Conservation (phyloP, 2,113 vertebrate genomes). For the Apteryx owenii region DNA sequence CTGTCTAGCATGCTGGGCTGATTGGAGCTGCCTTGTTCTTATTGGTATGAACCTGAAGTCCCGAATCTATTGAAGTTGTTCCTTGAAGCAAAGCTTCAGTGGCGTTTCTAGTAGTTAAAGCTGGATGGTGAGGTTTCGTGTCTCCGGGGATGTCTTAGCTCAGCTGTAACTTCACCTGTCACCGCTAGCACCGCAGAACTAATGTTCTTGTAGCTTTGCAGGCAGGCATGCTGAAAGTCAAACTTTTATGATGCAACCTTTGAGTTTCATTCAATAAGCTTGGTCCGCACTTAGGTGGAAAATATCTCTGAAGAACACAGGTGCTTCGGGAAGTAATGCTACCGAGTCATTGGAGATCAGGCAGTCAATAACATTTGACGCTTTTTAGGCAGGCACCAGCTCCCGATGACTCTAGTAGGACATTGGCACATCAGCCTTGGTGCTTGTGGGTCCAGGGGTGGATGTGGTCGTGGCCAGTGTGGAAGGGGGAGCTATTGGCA, state of each 20-base stretch:
- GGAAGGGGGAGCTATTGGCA: neutral
- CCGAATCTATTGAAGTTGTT: rapidly evolving
- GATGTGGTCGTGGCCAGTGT: neutral
- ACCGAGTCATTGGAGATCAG: rapidly evolving
- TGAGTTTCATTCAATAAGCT: rapidly evolving
- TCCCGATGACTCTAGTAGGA: neutral
- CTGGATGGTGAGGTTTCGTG: neutral
- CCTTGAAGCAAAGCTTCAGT: rapidly evolving
- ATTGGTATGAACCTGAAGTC: neutral
- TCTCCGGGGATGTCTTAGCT: neutral
- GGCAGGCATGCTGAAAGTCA: neutral
- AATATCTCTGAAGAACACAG: neutral
- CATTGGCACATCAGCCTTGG: rapidly evolving
- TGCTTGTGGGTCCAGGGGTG: neutral
- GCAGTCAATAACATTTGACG: rapidly evolving
- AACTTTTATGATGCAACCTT: neutral
- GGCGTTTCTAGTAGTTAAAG: neutral
- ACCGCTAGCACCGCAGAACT: neutral
- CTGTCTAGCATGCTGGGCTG: rapidly evolving
- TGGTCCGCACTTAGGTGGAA: rapidly evolving
- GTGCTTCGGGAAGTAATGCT: neutral
- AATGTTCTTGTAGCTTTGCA: neutral
- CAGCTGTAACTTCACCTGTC: neutral
- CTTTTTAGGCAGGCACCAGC: rapidly evolving
- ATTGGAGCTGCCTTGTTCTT: rapidly evolving